Evolutionary conservation across 2,113 vertebrate species (phyloP), one percentile per base, ranked within the genome.

Genomic region (Panthera uncia): DNA sequence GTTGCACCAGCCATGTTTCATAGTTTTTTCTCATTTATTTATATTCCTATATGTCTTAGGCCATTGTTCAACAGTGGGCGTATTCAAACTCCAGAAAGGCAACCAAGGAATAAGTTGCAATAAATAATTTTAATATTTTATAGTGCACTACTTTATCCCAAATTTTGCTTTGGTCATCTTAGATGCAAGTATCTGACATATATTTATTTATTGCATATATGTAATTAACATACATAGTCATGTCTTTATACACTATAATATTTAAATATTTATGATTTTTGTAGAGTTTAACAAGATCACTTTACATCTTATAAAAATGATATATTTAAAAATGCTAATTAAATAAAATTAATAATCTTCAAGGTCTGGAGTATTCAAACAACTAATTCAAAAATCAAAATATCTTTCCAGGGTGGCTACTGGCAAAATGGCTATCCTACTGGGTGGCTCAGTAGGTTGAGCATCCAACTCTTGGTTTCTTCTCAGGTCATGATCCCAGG

Each of bases 1-100:
- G 14, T 80, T 73, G 38, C 1, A 33, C 16, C 10, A 33, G 38
- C 13, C 9, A 45, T 45, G 12, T 79, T 96, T 80, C 33, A 85
- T 74, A 66, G 65, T n/a, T 88, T 91, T 94, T 97, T 80, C 41
- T 94, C 45, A 69, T 55, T 85, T 86, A 85, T 52, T 86, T 93
- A 63, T 69, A 65, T 90, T 38, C 13, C 13, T 93, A 57, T 86
- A 48, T 48, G 12, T 95, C 90, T 85, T 55, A 80, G 89, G 16
- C 16, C 31, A 73, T 57, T 96, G 9, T 57, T 84, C 15, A 68
- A 95, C 71, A 92, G 2, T 74, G 7, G 5, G 10, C 36, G 61
- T 50, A 15, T 73, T 93, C 25, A 92, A 38, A 68, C 52, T 89
- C 16, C 27, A 79, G 87, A 57, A 79, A 57, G 13, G 23, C 13